Evolutionary conservation across 1,140 invertebrate genomes (phyloP), one percentile per base, ranked within the genome.

Genomic region (Ceratina australensis): DNA sequence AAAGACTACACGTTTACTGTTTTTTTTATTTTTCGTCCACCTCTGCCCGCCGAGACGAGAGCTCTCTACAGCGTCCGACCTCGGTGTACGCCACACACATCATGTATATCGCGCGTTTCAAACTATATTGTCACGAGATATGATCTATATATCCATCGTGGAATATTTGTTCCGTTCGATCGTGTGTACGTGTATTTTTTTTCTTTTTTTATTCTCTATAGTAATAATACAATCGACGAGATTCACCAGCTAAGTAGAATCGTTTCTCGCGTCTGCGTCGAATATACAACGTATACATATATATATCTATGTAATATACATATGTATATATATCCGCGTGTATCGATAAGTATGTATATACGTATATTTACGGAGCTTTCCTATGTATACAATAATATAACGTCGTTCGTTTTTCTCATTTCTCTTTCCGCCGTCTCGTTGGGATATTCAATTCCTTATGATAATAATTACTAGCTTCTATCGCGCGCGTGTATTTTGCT

Each of bases 361-460:
- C 33, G 33, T 42, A 42, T 42, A 42, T 42, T 75, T 71, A 71
- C 52, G 69, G 68, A 72, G 42, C 68, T 72, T 65, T 60, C 47
- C 74, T 72, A 82, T 78, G 71, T 77, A 69, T 42, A 42, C 33
- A 42, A 42, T 42, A 42, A 42, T 42, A 42, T 60, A 75, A 74
- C 56, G 49, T 13, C 64, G 2, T 20, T 68, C 26, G 13, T 47
- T 5, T 26, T 68, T 28, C 33, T 8, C 52, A 24, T 28, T 20
- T 33, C 7, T 12, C 59, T 7, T 73, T 67, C 68, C 33, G 59
- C 26, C 81, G 78, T 69, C 79, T 56, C 50, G 57, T 63, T 49
- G 20, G 74, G 75, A 28, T 65, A 69, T 65, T 83, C 82, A 83
- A 83, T 83, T 83, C 80, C 82, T 83, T 83, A 83, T 80, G 80